Conservation (phyloP, 2,113 vertebrate species). For the Plotosus lineatus region DNA sequence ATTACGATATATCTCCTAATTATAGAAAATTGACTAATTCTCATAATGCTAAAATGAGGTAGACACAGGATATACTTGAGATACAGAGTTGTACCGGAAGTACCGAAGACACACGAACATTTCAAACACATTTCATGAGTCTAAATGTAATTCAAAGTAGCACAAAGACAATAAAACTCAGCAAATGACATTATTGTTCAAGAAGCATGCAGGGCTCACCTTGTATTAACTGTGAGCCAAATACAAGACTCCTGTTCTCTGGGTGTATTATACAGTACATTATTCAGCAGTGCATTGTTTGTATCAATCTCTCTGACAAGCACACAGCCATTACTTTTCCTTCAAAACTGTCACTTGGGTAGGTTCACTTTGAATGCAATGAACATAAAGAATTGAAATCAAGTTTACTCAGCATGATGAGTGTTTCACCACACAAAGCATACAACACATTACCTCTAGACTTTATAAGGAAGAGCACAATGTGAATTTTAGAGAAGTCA, state of each 20-base stretch:
- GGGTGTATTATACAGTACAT: not conserved
- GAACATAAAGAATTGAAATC: not conserved
- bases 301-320: constrained; percentile 23
- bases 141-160: not conserved
- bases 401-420: not conserved
- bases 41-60: not conserved
- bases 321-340: not conserved
- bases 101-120: too few species aligned
- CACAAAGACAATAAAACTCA: not conserved
- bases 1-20: constrained; percentile 27
- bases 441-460: too few species aligned
- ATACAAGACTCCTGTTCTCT: not conserved
- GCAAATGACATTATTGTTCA: not conserved
- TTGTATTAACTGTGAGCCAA: constrained; percentile 5
- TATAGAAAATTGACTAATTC: constrained; percentile 27
- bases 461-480: too few species aligned
- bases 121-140: not conserved
- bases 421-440: not conserved
- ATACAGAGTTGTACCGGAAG: too few species aligned
- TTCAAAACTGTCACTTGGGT: not conserved
- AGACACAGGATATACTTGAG: not conserved
- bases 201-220: not conserved
- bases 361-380: not conserved
- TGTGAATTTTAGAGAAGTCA: too few species aligned
- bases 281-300: not conserved